These are phyloP conservation scores for Enteromius unitaeniatus DNA, from an alignment of 2,797 vertebrate genomes.

Conservation along the genomic window DNA sequence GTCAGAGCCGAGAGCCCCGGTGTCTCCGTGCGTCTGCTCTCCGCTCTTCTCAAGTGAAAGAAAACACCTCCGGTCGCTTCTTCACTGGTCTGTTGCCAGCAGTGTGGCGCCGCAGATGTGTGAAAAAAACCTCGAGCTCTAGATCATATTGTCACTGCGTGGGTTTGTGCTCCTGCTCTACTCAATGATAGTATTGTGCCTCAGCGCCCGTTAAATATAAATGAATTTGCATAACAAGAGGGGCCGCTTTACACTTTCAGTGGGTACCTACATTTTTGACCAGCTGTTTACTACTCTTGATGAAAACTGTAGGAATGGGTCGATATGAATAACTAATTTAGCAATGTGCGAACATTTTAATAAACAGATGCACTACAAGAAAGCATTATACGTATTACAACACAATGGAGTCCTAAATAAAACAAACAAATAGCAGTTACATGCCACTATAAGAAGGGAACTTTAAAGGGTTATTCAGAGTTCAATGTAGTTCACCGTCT, in stretches of 20 bases:
- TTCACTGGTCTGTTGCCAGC: not conserved
- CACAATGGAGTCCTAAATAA: not conserved
- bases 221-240: not conserved
- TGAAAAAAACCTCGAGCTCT: not conserved
- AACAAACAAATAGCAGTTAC: not conserved
- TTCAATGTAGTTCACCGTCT: not conserved
- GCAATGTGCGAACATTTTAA: not conserved
- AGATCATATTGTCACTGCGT: not conserved
- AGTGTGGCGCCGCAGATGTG: not conserved
- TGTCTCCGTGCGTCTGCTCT: not conserved
- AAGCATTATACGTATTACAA: not conserved
- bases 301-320: not conserved
- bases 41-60: not conserved
- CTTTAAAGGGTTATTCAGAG: not conserved
- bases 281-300: not conserved
- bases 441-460: not conserved
- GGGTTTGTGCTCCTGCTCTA: not conserved
- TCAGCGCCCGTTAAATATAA: not conserved
- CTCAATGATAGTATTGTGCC: not conserved
- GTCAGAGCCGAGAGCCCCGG: not conserved
- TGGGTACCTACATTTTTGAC: not conserved
- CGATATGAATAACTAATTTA: not conserved
- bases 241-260: not conserved
- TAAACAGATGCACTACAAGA: not conserved
- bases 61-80: not conserved